phyloP scores from a whole-genome alignment of 2,113 vertebrate species.

The Leptosomus discolor region DNA sequence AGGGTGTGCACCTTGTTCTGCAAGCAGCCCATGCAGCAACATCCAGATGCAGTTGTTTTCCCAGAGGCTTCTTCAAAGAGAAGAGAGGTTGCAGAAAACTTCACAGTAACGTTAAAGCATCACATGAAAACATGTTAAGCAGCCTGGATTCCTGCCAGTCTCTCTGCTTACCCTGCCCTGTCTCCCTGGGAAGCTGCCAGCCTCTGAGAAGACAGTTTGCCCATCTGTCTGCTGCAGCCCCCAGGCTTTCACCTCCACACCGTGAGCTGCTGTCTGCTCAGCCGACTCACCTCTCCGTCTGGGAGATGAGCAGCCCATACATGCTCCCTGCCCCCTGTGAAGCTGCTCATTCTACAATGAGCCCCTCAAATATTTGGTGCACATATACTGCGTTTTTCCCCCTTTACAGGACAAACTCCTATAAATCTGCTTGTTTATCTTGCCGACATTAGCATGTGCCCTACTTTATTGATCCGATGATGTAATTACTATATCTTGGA shows the following conservation, averaged over 20 bases:
- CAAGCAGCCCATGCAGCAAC: not conserved
- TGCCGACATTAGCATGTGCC: not conserved
- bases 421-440: not conserved
- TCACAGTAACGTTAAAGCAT: rapidly evolving
- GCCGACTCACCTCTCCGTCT: rapidly evolving
- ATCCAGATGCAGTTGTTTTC: not conserved
- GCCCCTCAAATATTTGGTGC: not conserved
- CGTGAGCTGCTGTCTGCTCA: not conserved
- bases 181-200: not conserved
- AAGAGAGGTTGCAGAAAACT: not conserved
- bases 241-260: not conserved
- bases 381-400: no score
- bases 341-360: not conserved
- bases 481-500: not conserved
- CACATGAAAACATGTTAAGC: not conserved
- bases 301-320: rapidly evolving
- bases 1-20: not conserved
- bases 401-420: not conserved
- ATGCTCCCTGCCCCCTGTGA: rapidly evolving
- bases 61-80: not conserved
- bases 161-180: not conserved
- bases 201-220: not conserved
- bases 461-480: not conserved
- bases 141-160: not conserved
- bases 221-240: not conserved